Evolutionary conservation across 2,888 invertebrate species (phyloP), one percentile per base, ranked within the genome.

Genomic region (Eristalis pertinax): DNA sequence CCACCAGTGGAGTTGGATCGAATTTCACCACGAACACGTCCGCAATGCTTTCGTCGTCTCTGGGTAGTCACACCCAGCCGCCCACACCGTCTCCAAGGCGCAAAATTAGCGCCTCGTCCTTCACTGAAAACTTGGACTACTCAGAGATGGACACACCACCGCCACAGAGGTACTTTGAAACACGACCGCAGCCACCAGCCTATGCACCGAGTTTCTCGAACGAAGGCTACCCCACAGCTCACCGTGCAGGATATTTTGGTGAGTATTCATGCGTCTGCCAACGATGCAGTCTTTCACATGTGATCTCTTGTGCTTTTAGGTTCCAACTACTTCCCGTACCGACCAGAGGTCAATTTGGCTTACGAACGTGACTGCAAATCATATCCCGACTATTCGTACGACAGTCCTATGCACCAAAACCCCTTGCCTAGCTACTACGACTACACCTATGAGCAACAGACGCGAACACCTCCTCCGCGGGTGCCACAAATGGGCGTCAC

Each of bases 71-170:
- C 73, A 93, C 94, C 1, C 94, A 94, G 89, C 94, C 94, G 8
- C 94, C 95, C 72, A 95, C 95, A 10, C 95, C 95, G 1, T 96
- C 96, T 7, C 96, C 96, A 0, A 93, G 96, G 32, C 94, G 97
- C 68, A 97, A 97, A 89, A 95, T 96, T 0, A 96, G 96, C 90
- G 95, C 95, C 60, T 95, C 95, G 15, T 95, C 95, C 64, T 96
- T 96, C 89, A 95, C 96, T 65, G 96, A 96, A n/a, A 90, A 91
- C 56, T 74, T 91, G 35, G 90, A 91, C 78, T 91, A 90, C 74
- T 90, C 90, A 0, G 90, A 90, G 11, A 77, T 77, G 7, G 89
- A 88, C 35, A 88, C 89, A 38, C 89, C 90, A 22, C 91, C 91
- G 13, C 74, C 79, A 24, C 86, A 74, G 22, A 76, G 90, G 64